A percentile compares a stretch with the other conserved stretches of the same genome.
Conservation (phyloP, 53 echinoderm and acorn worm genomes). For the Antedon mediterranea region DNA sequence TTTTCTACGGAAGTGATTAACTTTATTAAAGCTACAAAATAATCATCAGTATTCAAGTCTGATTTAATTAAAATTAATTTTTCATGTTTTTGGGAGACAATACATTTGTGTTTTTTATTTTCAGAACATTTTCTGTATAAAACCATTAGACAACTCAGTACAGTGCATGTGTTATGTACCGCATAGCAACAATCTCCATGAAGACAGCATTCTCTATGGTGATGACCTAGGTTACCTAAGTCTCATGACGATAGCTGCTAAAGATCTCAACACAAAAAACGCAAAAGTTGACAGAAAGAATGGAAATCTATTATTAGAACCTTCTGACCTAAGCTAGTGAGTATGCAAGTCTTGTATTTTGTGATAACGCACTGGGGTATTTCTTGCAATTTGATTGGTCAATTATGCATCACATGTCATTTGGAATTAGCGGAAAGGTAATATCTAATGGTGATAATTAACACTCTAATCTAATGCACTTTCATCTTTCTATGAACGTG, state of each 20-base stretch:
- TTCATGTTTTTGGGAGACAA: too few relatives aligned
- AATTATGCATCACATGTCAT: too few relatives aligned
- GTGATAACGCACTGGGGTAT: background rate
- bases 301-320: constrained; percentile 63
- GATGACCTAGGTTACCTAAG: constrained; percentile 81
- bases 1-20: too few relatives aligned
- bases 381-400: background rate
- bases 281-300: constrained; percentile 75
- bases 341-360: background rate
- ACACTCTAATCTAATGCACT: too few relatives aligned
- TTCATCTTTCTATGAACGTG: too few relatives aligned
- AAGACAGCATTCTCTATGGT: constrained; percentile 70
- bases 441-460: too few relatives aligned
- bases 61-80: too few relatives aligned
- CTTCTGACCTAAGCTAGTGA: constrained; percentile 73
- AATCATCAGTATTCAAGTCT: too few relatives aligned
- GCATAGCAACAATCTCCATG: constrained; percentile 60
- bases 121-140: constrained; percentile 83
- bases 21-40: too few relatives aligned
- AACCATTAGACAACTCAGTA: constrained; percentile 79
- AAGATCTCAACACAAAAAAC: constrained; percentile 94
- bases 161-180: constrained; percentile 90
- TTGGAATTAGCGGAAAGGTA: too few relatives aligned
- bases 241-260: constrained; percentile 70
- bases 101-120: background rate